Percentiles rank a stretch among this genome's conserved stretches.
These are phyloP conservation scores for Homarus gammarus DNA, from an alignment of 2,888 invertebrate genomes.

Conservation along the genomic window DNA sequence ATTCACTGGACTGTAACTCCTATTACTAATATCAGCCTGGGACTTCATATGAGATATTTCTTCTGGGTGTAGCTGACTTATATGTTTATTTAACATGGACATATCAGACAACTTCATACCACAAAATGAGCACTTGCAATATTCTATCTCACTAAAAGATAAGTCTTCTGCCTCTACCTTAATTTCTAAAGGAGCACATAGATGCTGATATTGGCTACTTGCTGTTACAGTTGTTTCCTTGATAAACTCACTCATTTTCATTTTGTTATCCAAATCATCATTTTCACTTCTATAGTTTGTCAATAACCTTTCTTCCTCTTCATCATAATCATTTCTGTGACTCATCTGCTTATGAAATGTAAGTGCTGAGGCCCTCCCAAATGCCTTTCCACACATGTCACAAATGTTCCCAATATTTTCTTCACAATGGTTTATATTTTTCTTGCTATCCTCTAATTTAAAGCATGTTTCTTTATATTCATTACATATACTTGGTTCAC, in stretches of 20 bases:
- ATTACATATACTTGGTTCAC: background rate
- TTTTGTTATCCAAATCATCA: background rate
- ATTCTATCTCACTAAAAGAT: background rate
- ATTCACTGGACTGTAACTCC: background rate
- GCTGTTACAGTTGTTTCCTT: background rate
- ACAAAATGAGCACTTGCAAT: constrained; percentile 8
- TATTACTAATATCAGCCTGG: background rate
- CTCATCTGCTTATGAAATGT: background rate
- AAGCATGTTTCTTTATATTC: background rate
- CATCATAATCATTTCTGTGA: background rate
- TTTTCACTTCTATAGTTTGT: background rate
- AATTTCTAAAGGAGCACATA: background rate
- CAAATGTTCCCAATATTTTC: background rate
- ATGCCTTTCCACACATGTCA: background rate
- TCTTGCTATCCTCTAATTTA: background rate
- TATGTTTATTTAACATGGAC: background rate
- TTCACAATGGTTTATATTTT: background rate
- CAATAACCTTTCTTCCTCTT: background rate
- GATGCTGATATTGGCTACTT: background rate
- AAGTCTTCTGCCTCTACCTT: background rate
- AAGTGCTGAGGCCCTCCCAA: constrained; percentile 8
- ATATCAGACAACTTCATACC: background rate
- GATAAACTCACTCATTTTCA: background rate
- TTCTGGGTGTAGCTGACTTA: background rate
- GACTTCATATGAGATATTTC: background rate